Percentiles rank a stretch among this genome's conserved stretches.
Evolutionary conservation across 1,140 invertebrate species (phyloP).

Genomic region (Halesus radiatus): DNA sequence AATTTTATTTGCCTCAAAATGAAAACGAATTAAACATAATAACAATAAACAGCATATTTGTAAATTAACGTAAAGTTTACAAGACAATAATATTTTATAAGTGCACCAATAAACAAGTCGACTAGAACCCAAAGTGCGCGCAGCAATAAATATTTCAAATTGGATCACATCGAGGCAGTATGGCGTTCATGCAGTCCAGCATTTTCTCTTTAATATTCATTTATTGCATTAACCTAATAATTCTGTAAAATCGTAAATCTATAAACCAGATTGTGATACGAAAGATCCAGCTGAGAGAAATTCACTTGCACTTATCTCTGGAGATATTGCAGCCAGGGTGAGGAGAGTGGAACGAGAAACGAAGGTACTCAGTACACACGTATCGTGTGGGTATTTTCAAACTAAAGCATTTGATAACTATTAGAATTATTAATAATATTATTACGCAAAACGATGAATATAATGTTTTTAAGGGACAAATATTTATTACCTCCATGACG

Average conservation of each 20-base stretch:
- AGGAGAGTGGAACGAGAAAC: not conserved
- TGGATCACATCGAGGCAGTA: not conserved
- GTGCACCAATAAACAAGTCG: too few species aligned
- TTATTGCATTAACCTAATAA: conserved; percentile 28
- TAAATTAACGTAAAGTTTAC: too few species aligned
- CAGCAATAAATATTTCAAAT: not conserved
- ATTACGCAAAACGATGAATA: too few species aligned
- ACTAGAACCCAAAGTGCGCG: not conserved
- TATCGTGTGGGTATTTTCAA: too few species aligned
- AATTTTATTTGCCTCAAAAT: too few species aligned
- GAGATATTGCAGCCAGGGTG: not conserved
- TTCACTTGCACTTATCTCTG: not conserved
- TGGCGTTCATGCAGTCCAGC: not conserved
- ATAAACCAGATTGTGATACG: conserved; percentile 25
- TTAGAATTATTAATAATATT: too few species aligned
- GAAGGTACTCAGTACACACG: not conserved
- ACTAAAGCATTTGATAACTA: too few species aligned
- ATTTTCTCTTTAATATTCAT: conserved; percentile 20
- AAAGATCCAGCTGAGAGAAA: conserved; percentile 27
- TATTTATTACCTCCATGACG: too few species aligned
- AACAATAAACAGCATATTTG: too few species aligned
- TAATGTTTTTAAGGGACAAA: too few species aligned
- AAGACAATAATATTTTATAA: too few species aligned
- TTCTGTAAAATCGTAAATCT: conserved; percentile 27
- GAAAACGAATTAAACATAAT: too few species aligned